A percentile compares a stretch with the other conserved stretches of the same genome.
These are phyloP conservation scores for Tenthredo scrophulariae DNA, from an alignment of 2,888 invertebrate genomes.

Conservation along the genomic window DNA sequence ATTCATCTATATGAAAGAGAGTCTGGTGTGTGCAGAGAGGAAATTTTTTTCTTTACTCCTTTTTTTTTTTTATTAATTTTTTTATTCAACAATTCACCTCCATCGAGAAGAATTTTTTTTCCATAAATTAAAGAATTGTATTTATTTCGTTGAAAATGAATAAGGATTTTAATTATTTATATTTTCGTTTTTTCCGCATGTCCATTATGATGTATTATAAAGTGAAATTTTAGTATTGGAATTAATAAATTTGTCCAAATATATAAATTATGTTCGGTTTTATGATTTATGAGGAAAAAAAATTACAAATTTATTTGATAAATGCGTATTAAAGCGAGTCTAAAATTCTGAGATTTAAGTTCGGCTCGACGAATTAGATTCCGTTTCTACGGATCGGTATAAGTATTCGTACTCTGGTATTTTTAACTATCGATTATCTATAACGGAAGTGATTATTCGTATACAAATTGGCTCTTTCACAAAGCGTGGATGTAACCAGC, in stretches of 20 bases:
- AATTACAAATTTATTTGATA: background rate
- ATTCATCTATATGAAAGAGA: background rate
- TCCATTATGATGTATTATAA: background rate
- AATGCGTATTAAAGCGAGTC: background rate
- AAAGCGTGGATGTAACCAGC: background rate
- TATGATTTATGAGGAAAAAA: background rate
- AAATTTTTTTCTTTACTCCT: background rate
- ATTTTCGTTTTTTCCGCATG: background rate
- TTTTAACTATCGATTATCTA: conserved; percentile 24
- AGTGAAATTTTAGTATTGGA: background rate
- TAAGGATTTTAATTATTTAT: background rate
- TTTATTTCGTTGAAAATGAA: background rate
- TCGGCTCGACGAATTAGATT: background rate
- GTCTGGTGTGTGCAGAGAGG: background rate
- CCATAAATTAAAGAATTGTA: background rate
- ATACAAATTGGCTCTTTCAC: conserved; percentile 37
- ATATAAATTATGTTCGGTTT: background rate
- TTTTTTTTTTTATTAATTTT: background rate
- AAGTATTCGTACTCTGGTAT: background rate
- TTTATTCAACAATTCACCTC: background rate
- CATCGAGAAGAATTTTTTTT: background rate
- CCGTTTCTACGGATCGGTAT: background rate
- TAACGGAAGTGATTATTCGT: conserved; percentile 25
- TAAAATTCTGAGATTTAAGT: background rate
- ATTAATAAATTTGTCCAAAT: background rate